These are phyloP conservation scores for Melanocharis versteri DNA, from an alignment of 2,113 vertebrate species.

Conservation along the genomic window DNA sequence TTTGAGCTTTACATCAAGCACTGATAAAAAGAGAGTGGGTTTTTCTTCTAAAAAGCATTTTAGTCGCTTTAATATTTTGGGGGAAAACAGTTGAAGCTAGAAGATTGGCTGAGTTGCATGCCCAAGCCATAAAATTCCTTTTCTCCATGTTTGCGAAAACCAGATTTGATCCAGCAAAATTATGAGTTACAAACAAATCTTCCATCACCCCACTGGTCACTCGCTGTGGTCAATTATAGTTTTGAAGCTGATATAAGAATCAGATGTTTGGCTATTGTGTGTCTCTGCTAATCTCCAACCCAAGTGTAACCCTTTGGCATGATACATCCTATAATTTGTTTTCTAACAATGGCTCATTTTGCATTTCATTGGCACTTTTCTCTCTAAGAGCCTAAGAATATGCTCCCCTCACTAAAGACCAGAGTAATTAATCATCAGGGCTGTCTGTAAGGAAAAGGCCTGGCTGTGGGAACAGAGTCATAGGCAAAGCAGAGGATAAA, in stretches of 20 bases:
- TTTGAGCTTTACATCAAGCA: not conserved
- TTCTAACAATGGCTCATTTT: not conserved
- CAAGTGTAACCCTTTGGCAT: not conserved
- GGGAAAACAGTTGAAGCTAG: not conserved
- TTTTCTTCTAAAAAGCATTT: not conserved
- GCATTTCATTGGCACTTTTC: not conserved
- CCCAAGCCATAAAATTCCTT: not conserved
- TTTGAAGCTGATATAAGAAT: not conserved
- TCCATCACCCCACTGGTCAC: not conserved
- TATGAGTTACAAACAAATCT: not conserved
- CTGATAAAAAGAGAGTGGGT: not conserved
- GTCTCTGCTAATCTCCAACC: not conserved
- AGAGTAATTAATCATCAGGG: conserved; percentile 20
- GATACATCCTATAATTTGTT: conserved; percentile 16
- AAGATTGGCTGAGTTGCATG: not conserved
- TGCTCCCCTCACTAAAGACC: not conserved
- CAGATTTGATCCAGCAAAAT: not conserved
- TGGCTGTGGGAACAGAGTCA: not conserved
- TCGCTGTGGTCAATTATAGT: not conserved
- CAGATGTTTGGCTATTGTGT: not conserved
- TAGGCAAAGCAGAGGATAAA: not conserved
- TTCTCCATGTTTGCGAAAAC: not conserved
- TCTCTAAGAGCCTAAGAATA: not conserved
- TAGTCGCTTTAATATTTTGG: not conserved
- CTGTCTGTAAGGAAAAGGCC: not conserved